These are phyloP conservation scores for Oreonectes daqikongensis DNA, from an alignment of 2,797 vertebrate genomes.

Conservation along the genomic window DNA sequence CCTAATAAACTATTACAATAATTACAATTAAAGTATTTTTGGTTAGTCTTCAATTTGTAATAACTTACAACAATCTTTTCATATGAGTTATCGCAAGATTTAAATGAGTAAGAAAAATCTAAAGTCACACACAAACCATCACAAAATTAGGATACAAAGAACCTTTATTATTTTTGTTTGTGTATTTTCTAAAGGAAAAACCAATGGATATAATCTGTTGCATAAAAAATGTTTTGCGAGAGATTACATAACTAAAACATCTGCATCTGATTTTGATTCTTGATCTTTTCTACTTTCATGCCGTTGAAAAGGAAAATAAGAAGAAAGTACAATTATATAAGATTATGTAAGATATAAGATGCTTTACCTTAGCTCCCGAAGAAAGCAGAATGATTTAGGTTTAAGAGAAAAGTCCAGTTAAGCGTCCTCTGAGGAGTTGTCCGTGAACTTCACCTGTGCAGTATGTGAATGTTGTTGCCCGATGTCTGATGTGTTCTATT, in stretches of 20 bases:
- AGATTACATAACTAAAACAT: not conserved
- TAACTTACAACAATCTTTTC: not conserved
- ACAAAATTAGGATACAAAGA: not conserved
- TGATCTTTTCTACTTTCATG: not conserved
- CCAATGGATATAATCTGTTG: not conserved
- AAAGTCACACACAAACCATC: not conserved
- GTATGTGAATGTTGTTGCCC: conserved; percentile 60
- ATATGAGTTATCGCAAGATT: not conserved
- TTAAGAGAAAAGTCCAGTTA: conserved; percentile 4
- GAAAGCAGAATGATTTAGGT: conserved; percentile 39
- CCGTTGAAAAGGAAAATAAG: not conserved
- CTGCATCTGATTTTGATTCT: not conserved
- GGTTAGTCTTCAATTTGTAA: not conserved
- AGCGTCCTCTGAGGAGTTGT: conserved; percentile 30
- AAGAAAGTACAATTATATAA: not conserved
- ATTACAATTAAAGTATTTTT: not conserved
- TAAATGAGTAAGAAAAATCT: not conserved
- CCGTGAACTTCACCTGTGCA: conserved; percentile 43
- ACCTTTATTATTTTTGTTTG: not conserved
- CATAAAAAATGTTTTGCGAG: not conserved
- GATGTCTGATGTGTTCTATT: conserved; percentile 59
- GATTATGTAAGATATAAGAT: too few relatives aligned
- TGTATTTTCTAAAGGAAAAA: not conserved
- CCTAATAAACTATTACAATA: not conserved
- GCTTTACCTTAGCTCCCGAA: conserved; percentile 48